phyloP scores from a whole-genome alignment of 2,888 invertebrate genomes.

The Tricholauxania praeusta region DNA sequence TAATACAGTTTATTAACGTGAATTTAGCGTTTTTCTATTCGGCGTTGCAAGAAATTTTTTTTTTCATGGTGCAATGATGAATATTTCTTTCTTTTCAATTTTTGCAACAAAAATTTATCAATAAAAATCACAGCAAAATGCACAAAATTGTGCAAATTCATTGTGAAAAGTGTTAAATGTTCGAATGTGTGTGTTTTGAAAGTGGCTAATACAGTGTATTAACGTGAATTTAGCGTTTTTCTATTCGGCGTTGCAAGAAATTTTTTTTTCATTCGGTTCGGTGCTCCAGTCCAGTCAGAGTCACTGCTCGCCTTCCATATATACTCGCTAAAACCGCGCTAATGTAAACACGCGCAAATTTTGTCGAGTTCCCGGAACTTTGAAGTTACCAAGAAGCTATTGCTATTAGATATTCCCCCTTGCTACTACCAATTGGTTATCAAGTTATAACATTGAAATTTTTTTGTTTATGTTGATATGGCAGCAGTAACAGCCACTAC shows the following conservation, averaged over 20 bases:
- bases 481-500: too few species aligned
- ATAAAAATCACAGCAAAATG: constrained; percentile 38
- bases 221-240: constrained; percentile 25
- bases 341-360: too few species aligned
- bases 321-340: too few species aligned
- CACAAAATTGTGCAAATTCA: constrained; percentile 32
- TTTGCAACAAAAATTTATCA: constrained; percentile 35
- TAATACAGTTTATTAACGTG: constrained; percentile 8
- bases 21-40: constrained; percentile 26
- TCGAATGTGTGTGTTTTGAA: constrained; percentile 27
- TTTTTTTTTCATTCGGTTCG: constrained; percentile 24
- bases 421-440: too few species aligned
- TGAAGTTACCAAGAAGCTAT: too few species aligned
- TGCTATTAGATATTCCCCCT: too few species aligned
- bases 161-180: constrained; percentile 22
- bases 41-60: constrained; percentile 30
- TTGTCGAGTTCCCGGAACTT: too few species aligned
- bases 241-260: constrained; percentile 26
- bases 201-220: constrained; percentile 7
- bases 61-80: constrained; percentile 27
- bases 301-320: background rate
- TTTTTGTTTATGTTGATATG: too few species aligned
- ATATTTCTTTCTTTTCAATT: constrained; percentile 18
- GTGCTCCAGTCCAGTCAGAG: background rate
- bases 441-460: too few species aligned